These are phyloP conservation scores for Phylloscopus whistleri DNA, from an alignment of 2,113 vertebrate genomes.

Conservation along the genomic window DNA sequence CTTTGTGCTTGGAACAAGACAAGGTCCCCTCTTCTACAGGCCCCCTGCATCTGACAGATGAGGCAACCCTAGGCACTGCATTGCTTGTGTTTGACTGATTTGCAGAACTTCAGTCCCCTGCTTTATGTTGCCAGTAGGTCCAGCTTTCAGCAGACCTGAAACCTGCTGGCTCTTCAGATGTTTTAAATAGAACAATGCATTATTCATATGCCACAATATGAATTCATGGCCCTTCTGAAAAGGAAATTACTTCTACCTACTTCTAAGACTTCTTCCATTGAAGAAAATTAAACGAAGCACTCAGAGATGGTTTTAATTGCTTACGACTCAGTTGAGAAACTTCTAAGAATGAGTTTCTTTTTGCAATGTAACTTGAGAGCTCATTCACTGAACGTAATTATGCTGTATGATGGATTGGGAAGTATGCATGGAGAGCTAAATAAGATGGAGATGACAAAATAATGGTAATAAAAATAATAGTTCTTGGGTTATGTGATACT, in stretches of 20 bases:
- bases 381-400: conserved; percentile 59
- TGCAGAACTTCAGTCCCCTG: not conserved
- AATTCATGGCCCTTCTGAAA: conserved; percentile 44
- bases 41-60: not conserved
- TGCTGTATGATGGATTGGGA: conserved; percentile 50
- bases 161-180: conserved; percentile 8
- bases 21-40: not conserved
- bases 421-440: conserved; percentile 38
- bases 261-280: conserved; percentile 52
- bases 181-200: conserved; percentile 63
- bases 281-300: conserved; percentile 53
- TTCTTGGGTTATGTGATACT: conserved; percentile 25
- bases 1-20: not conserved
- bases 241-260: conserved; percentile 69
- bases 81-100: not conserved
- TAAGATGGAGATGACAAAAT: conserved; percentile 65
- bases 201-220: conserved; percentile 50
- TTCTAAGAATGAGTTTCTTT: conserved; percentile 63
- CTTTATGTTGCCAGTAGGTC: not conserved
- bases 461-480: conserved; percentile 53
- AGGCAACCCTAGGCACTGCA: not conserved
- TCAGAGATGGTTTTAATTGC: conserved; percentile 63
- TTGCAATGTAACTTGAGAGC: conserved; percentile 61
- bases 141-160: not conserved
- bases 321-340: conserved; percentile 59